These are phyloP conservation scores for Pogonomyrmex barbatus DNA, from an alignment of 1,140 invertebrate species.

Conservation along the genomic window DNA sequence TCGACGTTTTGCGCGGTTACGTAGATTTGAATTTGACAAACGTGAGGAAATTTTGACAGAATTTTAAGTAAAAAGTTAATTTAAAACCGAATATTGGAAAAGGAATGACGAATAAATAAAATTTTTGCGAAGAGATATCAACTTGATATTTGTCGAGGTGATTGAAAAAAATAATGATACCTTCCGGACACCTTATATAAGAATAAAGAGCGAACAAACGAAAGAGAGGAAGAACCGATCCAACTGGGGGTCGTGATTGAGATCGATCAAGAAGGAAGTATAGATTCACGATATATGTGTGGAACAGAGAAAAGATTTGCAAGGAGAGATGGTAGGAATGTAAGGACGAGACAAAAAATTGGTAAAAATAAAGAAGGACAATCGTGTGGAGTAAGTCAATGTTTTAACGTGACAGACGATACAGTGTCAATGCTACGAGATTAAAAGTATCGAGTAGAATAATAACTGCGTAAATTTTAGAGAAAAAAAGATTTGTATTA, in stretches of 20 bases:
- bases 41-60: background rate
- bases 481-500: background rate
- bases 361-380: slow-evolving; percentile 28
- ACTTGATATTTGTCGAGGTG: background rate
- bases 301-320: slow-evolving; percentile 17
- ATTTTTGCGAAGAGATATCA: background rate
- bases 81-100: background rate
- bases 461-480: background rate
- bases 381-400: slow-evolving; percentile 24
- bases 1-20: background rate
- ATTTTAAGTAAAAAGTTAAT: background rate
- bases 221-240: slow-evolving; percentile 54
- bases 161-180: background rate
- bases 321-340: slow-evolving; percentile 24
- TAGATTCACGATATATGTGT: background rate
- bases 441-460: background rate
- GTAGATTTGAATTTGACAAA: background rate
- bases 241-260: slow-evolving; percentile 1
- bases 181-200: slow-evolving; percentile 36
- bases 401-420: slow-evolving; percentile 32
- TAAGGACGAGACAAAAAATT: slow-evolving; percentile 49
- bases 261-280: slow-evolving; percentile 50
- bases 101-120: background rate
- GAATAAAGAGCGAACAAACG: slow-evolving; percentile 9
- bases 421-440: slow-evolving; percentile 25